Evolutionary conservation across 2,797 vertebrate genomes (phyloP).

Genomic region (Leuciscus waleckii): DNA sequence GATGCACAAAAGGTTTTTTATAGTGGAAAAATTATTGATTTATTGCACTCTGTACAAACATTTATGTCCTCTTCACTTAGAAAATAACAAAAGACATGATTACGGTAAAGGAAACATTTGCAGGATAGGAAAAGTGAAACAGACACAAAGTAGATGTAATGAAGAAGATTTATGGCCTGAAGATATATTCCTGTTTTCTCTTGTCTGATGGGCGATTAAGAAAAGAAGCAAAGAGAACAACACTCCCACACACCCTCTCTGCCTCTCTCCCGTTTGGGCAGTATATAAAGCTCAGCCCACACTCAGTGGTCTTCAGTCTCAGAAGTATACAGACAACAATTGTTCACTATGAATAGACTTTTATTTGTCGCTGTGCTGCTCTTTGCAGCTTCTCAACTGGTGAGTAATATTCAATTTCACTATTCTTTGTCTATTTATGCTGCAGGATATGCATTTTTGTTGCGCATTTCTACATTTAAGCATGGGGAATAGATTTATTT

Average conservation of each 20-base stretch:
- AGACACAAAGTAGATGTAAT: neutral
- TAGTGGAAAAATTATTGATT: neutral
- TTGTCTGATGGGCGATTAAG: constrained; percentile 28
- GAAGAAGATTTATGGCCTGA: constrained; percentile 23
- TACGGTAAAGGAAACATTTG: constrained; percentile 11
- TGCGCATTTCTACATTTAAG: neutral
- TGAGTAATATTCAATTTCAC: constrained; percentile 35
- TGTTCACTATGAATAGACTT: constrained; percentile 49
- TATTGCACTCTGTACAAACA: neutral
- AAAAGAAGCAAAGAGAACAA: constrained; percentile 40
- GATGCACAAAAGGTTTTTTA: neutral
- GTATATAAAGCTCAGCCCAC: constrained; percentile 51
- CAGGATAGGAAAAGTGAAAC: constrained; percentile 6
- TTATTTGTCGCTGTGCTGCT: constrained; percentile 48
- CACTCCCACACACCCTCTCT: neutral
- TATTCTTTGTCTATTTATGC: neutral
- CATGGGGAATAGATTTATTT: neutral
- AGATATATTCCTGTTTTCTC: constrained; percentile 18
- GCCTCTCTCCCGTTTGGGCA: neutral
- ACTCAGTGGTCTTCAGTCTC: constrained; percentile 15
- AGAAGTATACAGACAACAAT: neutral
- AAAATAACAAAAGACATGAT: neutral
- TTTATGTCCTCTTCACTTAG: neutral
- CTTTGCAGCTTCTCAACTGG: constrained; percentile 53
- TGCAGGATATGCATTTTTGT: neutral